Conservation (phyloP, 1,140 invertebrate species). For the Colletes latitarsis region DNA sequence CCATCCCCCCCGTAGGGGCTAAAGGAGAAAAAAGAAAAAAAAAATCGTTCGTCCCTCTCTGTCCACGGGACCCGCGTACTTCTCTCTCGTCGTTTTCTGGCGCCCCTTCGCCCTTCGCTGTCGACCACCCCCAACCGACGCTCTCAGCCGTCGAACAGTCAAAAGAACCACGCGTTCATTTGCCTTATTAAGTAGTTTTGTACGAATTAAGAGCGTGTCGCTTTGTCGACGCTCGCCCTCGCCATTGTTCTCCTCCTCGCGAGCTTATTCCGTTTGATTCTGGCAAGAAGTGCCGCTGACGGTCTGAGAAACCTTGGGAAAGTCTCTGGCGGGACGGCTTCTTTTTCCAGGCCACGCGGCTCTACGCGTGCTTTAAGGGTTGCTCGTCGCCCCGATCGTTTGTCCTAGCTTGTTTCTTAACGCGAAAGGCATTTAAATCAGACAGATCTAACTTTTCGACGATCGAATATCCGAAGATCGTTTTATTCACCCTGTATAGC, state of each 20-base stretch:
- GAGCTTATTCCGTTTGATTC: slow-evolving; percentile 16
- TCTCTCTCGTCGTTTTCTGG: slow-evolving; percentile 30
- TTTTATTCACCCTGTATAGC: too few species aligned
- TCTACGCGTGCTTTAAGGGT: background rate
- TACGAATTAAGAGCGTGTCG: slow-evolving; percentile 66
- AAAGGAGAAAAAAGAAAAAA: slow-evolving; percentile 35
- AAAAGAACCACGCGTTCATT: slow-evolving; percentile 68
- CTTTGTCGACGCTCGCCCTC: slow-evolving; percentile 53
- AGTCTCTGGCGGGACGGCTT: background rate
- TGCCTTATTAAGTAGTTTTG: slow-evolving; percentile 71
- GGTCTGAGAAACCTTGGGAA: slow-evolving; percentile 9
- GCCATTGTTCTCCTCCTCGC: slow-evolving; percentile 22
- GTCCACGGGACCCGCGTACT: background rate
- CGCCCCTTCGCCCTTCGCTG: slow-evolving; percentile 25
- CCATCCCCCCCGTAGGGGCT: slow-evolving; percentile 20
- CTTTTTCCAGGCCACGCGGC: background rate
- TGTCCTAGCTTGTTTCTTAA: background rate
- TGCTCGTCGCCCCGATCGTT: background rate
- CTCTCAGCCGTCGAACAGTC: slow-evolving; percentile 54
- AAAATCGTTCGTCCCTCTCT: slow-evolving; percentile 34
- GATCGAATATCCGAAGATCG: too few species aligned
- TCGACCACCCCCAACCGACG: slow-evolving; percentile 1
- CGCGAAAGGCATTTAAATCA: background rate
- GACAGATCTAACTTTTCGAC: too few species aligned
- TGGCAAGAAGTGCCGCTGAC: background rate